Percentiles rank a stretch among this genome's conserved stretches.
phyloP scores from a whole-genome alignment of 2,113 vertebrate genomes.

The Cepphus grylle region DNA sequence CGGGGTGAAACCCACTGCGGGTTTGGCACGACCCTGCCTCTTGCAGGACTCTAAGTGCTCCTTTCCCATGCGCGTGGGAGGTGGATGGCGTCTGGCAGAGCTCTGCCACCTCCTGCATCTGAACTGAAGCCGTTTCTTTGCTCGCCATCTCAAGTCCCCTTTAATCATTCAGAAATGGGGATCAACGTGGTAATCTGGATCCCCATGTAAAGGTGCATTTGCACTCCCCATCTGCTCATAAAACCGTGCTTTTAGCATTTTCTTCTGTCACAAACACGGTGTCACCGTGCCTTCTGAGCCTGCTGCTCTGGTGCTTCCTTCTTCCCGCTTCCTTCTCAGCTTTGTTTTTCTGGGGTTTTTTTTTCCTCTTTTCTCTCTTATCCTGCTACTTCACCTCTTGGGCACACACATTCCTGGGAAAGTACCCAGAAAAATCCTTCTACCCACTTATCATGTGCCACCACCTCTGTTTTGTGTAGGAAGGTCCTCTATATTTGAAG shows the following conservation, averaged over 20 bases:
- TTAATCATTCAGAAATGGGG: not conserved
- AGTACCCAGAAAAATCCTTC: conserved; percentile 24
- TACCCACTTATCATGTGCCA: conserved; percentile 35
- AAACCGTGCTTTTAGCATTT: not conserved
- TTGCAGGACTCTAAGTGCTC: not conserved
- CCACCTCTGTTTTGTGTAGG: conserved; percentile 55
- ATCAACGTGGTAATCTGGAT: not conserved
- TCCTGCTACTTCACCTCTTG: conserved; percentile 11
- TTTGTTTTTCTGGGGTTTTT: not conserved
- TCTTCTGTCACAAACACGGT: not conserved
- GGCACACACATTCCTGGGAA: not conserved
- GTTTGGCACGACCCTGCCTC: not conserved
- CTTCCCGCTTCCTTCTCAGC: not conserved
- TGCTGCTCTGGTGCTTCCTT: not conserved
- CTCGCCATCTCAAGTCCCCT: not conserved
- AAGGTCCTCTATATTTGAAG: conserved; percentile 42
- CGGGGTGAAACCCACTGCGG: not conserved
- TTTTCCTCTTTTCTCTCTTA: not conserved
- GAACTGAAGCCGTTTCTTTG: not conserved
- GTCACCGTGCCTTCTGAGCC: not conserved
- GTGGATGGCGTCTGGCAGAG: not conserved
- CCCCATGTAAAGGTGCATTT: not conserved
- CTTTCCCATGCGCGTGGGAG: not conserved
- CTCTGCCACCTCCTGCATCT: not conserved
- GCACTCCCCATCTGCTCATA: not conserved